Evolutionary conservation across 2,113 vertebrate genomes (phyloP), one percentile per base, ranked within the genome.

Genomic region (Copsychus sechellarum): DNA sequence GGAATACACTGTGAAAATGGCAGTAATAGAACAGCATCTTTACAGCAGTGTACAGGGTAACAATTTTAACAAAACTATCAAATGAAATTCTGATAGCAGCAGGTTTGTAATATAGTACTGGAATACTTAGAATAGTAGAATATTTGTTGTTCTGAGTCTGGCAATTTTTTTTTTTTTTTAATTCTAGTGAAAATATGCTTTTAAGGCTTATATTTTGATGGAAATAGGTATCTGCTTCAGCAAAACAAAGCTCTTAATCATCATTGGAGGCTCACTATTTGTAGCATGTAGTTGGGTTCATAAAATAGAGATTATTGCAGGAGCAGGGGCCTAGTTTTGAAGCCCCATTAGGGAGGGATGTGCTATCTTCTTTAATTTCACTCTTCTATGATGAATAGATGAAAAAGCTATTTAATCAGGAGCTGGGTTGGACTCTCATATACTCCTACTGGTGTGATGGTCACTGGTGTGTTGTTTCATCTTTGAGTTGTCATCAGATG

Each of bases 1-100:
- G 88, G 47, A 94, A 81, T 61, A 50, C 36, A n/a, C 48, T 48
- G 38, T 81, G 91, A 66, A 80, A 89, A 89, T 57, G 42, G 28
- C 34, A 82, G 74, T 56, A 69, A 65, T 53, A 77, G 80, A 86
- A 40, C 34, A 57, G 18, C 2, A 1, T 51, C 67, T 89, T 84
- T 87, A 47, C 38, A 43, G 16, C 11, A 57, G 9, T 62, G 26
- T 2, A 2, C 66, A 16, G 10, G 47, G 20, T 53, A 74, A 58
- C 42, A 70, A 65, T 48, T 72, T 29, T 87, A 77, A 76, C 58
- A 60, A 51, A 62, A 40, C 11, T 71, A 14, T 42, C n/a, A 90
- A 84, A 62, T 43, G 21, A 74, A 81, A 33, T 53, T 80, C 31
- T 81, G 19, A 9, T 58, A 69, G 67, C 25, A 79, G 47, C n/a